phyloP scores from a whole-genome alignment of 1,140 invertebrate species.

The Pristionchus pacificus region DNA sequence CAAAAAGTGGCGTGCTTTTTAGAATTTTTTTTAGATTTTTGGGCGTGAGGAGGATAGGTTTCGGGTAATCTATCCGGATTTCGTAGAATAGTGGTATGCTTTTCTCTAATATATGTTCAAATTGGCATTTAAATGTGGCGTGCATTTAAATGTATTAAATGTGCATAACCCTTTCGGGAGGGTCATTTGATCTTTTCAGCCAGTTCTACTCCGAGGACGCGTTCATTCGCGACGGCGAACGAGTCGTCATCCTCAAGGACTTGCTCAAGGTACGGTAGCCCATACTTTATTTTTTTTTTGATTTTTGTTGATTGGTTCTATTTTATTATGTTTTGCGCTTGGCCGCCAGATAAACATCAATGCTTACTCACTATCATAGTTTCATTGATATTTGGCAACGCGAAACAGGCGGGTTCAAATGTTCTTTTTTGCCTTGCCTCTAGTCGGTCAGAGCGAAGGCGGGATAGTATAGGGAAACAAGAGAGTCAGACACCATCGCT shows the following conservation, averaged over 20 bases:
- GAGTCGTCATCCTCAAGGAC: constrained; percentile 40
- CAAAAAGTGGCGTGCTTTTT: too few species aligned
- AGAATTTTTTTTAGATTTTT: not conserved
- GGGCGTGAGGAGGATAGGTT: not conserved
- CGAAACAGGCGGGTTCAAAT: too few species aligned
- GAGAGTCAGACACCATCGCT: too few species aligned
- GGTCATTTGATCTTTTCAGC: constrained; percentile 30
- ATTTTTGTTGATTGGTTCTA: too few species aligned
- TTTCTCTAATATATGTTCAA: not conserved
- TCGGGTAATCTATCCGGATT: not conserved
- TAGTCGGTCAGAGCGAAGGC: too few species aligned
- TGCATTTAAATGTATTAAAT: constrained; percentile 11
- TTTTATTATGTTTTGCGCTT: too few species aligned
- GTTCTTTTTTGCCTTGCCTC: too few species aligned
- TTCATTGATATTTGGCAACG: too few species aligned
- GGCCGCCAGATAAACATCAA: too few species aligned
- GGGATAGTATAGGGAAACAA: too few species aligned
- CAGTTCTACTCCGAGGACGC: constrained; percentile 47
- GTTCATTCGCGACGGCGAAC: constrained; percentile 47
- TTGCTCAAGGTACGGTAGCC: constrained; percentile 39
- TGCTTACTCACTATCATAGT: too few species aligned
- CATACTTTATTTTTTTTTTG: too few species aligned
- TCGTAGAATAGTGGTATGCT: not conserved
- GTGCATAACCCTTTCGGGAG: constrained; percentile 1
- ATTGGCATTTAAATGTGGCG: not conserved